phyloP scores from a whole-genome alignment of 2,113 vertebrate genomes.

The Mionectes macconnelli region DNA sequence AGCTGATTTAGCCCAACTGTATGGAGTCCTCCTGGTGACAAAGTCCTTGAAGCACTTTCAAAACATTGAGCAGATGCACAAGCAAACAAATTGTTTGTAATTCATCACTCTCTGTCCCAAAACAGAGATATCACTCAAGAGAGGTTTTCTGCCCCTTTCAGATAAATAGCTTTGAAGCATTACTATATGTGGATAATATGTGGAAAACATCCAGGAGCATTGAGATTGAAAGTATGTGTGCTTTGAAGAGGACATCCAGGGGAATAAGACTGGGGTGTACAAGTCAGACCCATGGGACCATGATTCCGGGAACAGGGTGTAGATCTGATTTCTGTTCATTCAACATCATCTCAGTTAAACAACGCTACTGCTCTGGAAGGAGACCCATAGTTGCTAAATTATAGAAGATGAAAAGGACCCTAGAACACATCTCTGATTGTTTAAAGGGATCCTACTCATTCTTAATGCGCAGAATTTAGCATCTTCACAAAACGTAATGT shows the following conservation, averaged over 20 bases:
- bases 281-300: neutral
- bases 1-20: neutral
- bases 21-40: neutral
- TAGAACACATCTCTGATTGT: neutral
- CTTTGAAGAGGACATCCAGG: neutral
- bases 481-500: neutral
- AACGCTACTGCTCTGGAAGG: neutral
- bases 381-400: neutral
- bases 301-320: neutral
- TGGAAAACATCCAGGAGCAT: neutral
- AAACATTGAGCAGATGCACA: neutral
- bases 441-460: neutral
- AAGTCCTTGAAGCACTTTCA: neutral
- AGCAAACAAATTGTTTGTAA: neutral
- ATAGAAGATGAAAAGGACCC: neutral
- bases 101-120: neutral
- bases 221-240: neutral
- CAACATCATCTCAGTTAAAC: neutral
- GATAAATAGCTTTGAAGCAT: neutral
- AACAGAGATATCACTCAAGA: neutral
- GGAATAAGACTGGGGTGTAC: neutral
- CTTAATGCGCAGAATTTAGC: neutral
- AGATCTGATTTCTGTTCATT: neutral
- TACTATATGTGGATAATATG: neutral
- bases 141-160: neutral